Base-by-base conservation (phyloP, 2,797 vertebrate genomes). In the Xiphorhynchus erythropygius region DNA sequence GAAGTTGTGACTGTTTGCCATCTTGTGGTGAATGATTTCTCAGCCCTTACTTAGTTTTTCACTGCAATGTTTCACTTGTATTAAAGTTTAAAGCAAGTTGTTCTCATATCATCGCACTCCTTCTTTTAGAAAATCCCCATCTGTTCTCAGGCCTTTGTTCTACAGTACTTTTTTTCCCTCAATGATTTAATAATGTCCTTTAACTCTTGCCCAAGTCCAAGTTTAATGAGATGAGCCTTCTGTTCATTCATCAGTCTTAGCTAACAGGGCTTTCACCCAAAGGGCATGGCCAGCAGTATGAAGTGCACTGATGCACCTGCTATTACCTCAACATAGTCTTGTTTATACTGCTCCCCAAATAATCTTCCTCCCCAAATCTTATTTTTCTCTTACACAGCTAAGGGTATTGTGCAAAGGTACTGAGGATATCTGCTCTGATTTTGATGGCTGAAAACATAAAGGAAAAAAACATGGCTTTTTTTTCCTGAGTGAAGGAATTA, bases 1-100 rank as follows among this genome's bases (percentile, higher is more conserved):
- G 73, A 65, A 78, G 90, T 32, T 93, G 62, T 79, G 77, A 81
- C 79, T 78, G 84, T 79, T 96, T 94, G 93, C 85, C 93, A 92
- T 84, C 95, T 96, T 94, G 93, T 88, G 80, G 93, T 65, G 65
- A 95, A 71, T 4, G 4, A 52, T 59, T 91, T 93, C 75, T 90
- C 67, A 89, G 49, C 16, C 82, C 19, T 68, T 16, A 8, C 50
- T 64, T 44, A 44, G 32, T 87, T 79, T 90, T 78, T 44, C 52
- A 23, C 25, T 49, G 28, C 53, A 85, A 76, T 65, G 62, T 33
- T 57, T 42, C 17, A 59, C 32, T 59, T 16, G 13, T 78, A 55
- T 53, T 89, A 67, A 84, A 83, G 15, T 30, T 68, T 18, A 68
- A 63, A 60, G 28, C 11, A 87, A 94, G 24, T 57, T 77, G 84